Percentiles rank a stretch among this genome's conserved stretches.
Evolutionary conservation across 2,888 invertebrate genomes (phyloP).

Genomic region (Glaucopsyche alexis): DNA sequence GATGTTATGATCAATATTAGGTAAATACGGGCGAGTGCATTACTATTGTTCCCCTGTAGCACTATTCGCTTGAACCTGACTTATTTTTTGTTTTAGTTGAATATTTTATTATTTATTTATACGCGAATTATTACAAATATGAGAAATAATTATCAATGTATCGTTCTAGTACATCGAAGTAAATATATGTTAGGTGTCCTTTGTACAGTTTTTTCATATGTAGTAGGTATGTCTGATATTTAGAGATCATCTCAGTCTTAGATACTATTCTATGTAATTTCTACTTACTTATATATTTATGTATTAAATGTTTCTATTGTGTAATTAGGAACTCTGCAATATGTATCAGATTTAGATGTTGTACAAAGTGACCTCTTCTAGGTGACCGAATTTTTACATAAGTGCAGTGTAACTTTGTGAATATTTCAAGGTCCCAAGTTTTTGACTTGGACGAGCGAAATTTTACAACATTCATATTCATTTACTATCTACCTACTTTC

Average conservation of each 20-base stretch:
- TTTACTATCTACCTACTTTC: background rate
- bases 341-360: constrained; percentile 64
- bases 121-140: constrained; percentile 59
- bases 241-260: constrained; percentile 63
- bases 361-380: constrained; percentile 78
- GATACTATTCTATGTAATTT: constrained; percentile 62
- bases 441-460: constrained; percentile 24
- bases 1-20: constrained; percentile 79
- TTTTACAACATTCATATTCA: background rate
- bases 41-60: constrained; percentile 75
- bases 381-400: constrained; percentile 76
- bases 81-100: constrained; percentile 76
- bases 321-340: constrained; percentile 73
- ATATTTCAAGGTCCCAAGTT: constrained; percentile 26
- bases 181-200: constrained; percentile 54
- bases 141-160: constrained; percentile 51
- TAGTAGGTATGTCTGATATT: constrained; percentile 44
- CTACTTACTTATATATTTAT: constrained; percentile 68
- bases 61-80: constrained; percentile 75
- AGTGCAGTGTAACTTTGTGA: constrained; percentile 49
- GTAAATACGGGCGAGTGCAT: constrained; percentile 77
- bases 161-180: constrained; percentile 61
- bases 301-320: constrained; percentile 76
- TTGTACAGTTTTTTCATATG: constrained; percentile 48
- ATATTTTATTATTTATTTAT: constrained; percentile 80